Conservation (phyloP, 2,797 vertebrate genomes). For the Remorina albescens region DNA sequence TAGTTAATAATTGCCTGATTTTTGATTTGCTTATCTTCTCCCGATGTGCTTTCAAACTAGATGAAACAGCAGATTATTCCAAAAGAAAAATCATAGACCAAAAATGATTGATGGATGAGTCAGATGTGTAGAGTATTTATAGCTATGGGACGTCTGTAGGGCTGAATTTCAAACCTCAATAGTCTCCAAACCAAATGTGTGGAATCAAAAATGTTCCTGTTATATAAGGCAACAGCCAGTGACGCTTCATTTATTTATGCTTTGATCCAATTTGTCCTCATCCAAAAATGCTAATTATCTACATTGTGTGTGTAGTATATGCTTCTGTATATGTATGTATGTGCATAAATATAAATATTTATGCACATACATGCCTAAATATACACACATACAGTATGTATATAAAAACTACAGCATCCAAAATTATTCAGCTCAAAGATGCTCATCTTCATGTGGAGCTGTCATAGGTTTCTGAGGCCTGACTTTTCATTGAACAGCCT, state of each 20-base stretch:
- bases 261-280: neutral
- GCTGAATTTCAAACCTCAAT: neutral
- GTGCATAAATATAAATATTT: too few relatives aligned
- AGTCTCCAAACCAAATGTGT: neutral
- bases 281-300: too few relatives aligned
- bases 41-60: too few relatives aligned
- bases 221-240: neutral
- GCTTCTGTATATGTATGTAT: too few relatives aligned
- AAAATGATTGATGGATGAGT: slow-evolving; percentile 11
- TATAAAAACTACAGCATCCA: neutral
- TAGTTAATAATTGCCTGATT: too few relatives aligned
- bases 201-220: neutral
- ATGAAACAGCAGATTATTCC: neutral
- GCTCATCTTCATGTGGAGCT: neutral
- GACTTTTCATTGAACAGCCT: neutral
- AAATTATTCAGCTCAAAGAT: neutral
- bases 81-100: neutral
- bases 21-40: too few relatives aligned
- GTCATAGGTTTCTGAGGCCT: neutral
- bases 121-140: slow-evolving; percentile 9
- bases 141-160: neutral
- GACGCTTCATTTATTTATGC: neutral
- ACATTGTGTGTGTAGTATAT: too few relatives aligned
- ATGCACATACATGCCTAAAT: too few relatives aligned
- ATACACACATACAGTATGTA: too few relatives aligned